These are phyloP conservation scores for Conger conger DNA, from an alignment of 2,113 vertebrate genomes.

Conservation along the genomic window DNA sequence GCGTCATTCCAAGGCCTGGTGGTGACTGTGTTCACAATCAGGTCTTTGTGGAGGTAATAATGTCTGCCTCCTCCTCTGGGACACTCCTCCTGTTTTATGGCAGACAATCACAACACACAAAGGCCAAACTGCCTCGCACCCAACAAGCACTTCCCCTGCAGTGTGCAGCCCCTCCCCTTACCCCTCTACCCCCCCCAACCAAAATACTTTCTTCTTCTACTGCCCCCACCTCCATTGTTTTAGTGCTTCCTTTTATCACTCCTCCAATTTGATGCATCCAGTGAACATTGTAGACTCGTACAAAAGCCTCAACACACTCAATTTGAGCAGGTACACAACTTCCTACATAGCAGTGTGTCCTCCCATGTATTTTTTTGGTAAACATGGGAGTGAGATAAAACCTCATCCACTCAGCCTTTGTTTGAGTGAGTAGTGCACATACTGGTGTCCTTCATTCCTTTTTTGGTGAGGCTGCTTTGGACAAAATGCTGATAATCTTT, in stretches of 20 bases:
- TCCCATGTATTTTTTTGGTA: neutral
- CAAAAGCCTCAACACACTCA: neutral
- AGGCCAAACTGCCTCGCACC: neutral
- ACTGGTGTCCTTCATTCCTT: too few species aligned
- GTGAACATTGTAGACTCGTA: neutral
- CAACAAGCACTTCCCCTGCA: neutral
- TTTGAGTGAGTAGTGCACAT: too few species aligned
- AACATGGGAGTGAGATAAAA: too few species aligned
- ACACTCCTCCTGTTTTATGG: neutral
- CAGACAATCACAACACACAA: neutral
- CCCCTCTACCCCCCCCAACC: neutral
- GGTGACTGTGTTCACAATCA: neutral
- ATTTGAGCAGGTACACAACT: neutral
- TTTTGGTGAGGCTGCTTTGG: too few species aligned
- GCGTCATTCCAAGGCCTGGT: neutral
- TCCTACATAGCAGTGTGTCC: neutral
- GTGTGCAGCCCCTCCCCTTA: neutral
- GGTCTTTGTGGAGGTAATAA: neutral
- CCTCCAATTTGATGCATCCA: neutral
- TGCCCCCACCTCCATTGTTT: neutral
- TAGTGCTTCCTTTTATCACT: too few species aligned
- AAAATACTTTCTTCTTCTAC: neutral
- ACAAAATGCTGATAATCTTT: too few species aligned
- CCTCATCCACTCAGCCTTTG: too few species aligned
- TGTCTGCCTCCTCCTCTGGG: neutral